Conservation (phyloP, 2,797 vertebrate species). For the Etheostoma nigrum region DNA sequence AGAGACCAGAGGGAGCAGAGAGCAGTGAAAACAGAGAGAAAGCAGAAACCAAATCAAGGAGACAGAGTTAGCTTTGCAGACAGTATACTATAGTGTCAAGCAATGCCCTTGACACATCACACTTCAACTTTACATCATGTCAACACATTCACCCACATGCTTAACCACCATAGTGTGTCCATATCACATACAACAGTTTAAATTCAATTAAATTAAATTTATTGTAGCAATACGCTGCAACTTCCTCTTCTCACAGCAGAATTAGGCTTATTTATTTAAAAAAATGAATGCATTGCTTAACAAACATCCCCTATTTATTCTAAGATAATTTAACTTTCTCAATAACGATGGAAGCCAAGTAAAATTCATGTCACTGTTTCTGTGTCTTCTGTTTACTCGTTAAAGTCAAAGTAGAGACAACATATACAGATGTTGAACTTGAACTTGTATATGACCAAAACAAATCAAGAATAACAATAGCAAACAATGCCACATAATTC, state of each 20-base stretch:
- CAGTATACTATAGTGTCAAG: not conserved
- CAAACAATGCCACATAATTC: not conserved
- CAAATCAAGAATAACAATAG: not conserved
- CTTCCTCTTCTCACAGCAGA: not conserved
- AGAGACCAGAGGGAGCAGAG: conserved; percentile 38
- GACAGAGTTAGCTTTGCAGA: conserved; percentile 32
- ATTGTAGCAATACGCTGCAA: not conserved
- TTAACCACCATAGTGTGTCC: not conserved
- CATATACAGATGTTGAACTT: not conserved
- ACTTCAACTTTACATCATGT: conserved; percentile 46
- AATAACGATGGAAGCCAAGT: not conserved
- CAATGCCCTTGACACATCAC: conserved; percentile 31
- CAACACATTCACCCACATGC: conserved; percentile 57
- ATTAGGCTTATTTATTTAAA: not conserved
- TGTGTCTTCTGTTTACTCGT: not conserved
- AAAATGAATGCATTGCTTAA: not conserved
- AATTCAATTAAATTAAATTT: not conserved
- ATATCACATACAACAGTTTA: not conserved
- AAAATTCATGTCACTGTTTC: not conserved
- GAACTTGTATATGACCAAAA: not conserved
- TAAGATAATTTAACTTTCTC: not conserved
- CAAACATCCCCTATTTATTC: conserved; percentile 5
- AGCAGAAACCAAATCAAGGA: conserved; percentile 3
- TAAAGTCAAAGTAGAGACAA: not conserved
- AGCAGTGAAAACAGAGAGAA: conserved; percentile 34